phyloP scores from a whole-genome alignment of 2,888 invertebrate species.

The Poecilus cupreus region DNA sequence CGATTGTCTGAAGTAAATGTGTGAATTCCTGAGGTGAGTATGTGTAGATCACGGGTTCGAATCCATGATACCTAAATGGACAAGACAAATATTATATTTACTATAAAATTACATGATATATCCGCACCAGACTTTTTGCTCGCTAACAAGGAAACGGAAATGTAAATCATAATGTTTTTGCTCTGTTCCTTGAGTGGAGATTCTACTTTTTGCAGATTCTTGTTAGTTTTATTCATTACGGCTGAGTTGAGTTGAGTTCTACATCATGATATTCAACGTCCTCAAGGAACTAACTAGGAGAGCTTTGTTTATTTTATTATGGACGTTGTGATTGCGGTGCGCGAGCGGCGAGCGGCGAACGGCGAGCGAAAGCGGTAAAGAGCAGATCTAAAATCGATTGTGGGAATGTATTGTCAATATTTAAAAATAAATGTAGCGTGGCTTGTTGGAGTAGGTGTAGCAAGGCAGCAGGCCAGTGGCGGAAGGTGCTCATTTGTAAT shows the following conservation, averaged over 20 bases:
- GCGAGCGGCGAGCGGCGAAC: too few relatives aligned
- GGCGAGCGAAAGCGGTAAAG: too few relatives aligned
- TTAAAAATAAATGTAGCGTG: neutral
- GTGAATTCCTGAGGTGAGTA: slow-evolving; percentile 79
- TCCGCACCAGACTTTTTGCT: neutral
- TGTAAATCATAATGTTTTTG: slow-evolving; percentile 10
- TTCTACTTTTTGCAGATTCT: neutral
- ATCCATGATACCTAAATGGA: slow-evolving; percentile 86
- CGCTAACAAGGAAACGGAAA: neutral
- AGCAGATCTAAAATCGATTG: neutral
- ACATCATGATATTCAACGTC: neutral
- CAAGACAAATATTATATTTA: slow-evolving; percentile 45
- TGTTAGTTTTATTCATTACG: slow-evolving; percentile 5
- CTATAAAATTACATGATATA: too few relatives aligned
- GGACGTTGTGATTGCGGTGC: too few relatives aligned
- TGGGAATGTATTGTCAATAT: neutral
- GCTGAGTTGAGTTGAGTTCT: neutral
- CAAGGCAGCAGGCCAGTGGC: neutral
- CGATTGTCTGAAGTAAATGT: slow-evolving; percentile 82
- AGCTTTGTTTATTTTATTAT: too few relatives aligned
- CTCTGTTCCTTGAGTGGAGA: neutral
- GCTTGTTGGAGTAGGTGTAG: neutral
- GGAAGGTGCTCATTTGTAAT: slow-evolving; percentile 41
- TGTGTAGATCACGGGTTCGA: slow-evolving; percentile 81
- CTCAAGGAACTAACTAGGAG: too few relatives aligned